Percentiles rank a stretch among this genome's conserved stretches.
Conservation (phyloP, 2,797 vertebrate species). For the Scolopax bukidnonensis region DNA sequence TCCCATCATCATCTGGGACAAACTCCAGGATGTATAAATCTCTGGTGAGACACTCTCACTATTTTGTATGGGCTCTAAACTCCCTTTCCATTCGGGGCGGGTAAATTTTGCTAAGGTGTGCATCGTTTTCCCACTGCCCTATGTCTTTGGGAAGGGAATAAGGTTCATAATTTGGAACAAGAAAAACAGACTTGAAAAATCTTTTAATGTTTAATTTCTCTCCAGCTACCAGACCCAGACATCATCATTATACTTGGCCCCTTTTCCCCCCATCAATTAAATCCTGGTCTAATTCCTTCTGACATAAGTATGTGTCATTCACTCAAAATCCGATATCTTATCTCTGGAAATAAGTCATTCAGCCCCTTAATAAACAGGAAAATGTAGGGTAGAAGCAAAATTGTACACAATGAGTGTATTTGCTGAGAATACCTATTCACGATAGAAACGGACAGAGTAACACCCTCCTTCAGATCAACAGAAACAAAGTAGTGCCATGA, state of each 20-base stretch:
- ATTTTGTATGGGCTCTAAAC: neutral
- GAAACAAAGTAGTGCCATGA: neutral
- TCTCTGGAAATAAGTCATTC: neutral
- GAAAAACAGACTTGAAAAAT: neutral
- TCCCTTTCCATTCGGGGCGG: neutral
- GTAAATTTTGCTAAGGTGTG: neutral
- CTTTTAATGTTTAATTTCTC: neutral
- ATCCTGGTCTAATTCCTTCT: neutral
- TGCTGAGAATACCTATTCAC: neutral
- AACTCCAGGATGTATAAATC: neutral
- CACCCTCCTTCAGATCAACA: neutral
- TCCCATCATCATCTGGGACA: neutral
- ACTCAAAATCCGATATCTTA: neutral
- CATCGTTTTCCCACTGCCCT: neutral
- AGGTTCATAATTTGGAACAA: neutral
- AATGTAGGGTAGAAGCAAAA: neutral
- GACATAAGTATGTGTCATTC: neutral
- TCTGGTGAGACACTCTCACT: rapidly evolving
- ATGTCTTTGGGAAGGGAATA: neutral
- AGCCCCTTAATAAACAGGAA: neutral
- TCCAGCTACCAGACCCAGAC: neutral
- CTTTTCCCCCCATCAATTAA: neutral
- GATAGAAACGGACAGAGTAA: neutral
- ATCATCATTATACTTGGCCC: neutral
- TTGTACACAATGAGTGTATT: neutral